Conservation (phyloP, 2,797 vertebrate species). For the Atherinosoma microstoma region DNA sequence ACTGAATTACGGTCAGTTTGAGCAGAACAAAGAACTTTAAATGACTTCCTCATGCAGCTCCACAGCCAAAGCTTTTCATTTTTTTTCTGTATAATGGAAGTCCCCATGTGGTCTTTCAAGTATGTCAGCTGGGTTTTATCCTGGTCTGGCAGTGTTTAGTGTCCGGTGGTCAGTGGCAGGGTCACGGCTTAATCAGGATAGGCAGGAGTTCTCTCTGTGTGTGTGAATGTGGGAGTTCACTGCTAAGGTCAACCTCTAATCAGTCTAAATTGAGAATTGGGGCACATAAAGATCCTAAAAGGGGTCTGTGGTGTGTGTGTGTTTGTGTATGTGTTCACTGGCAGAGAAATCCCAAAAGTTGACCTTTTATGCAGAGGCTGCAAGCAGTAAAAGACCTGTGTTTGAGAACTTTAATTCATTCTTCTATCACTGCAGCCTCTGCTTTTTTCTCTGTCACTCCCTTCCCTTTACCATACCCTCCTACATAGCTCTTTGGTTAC, state of each 20-base stretch:
- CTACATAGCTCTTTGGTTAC: neutral
- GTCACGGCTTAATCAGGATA: slow-evolving; percentile 73
- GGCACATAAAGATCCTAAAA: slow-evolving; percentile 40
- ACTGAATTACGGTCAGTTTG: slow-evolving; percentile 20
- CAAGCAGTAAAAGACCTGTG: slow-evolving; percentile 19
- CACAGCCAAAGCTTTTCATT: slow-evolving; percentile 18
- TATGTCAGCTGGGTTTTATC: slow-evolving; percentile 59
- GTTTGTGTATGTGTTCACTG: slow-evolving; percentile 19
- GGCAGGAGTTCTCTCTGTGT: slow-evolving; percentile 49
- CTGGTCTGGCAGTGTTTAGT: slow-evolving; percentile 76
- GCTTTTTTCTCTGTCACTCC: neutral
- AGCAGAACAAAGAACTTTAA: slow-evolving; percentile 55
- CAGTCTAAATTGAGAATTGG: slow-evolving; percentile 63
- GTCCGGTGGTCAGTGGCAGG: slow-evolving; percentile 74
- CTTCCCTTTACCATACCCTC: neutral
- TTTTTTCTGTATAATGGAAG: slow-evolving; percentile 35
- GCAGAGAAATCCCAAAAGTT: slow-evolving; percentile 11
- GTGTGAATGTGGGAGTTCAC: slow-evolving; percentile 51
- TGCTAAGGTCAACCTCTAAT: slow-evolving; percentile 73
- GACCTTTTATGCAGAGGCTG: slow-evolving; percentile 25
- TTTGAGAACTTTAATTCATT: slow-evolving; percentile 1
- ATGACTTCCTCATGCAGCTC: slow-evolving; percentile 69
- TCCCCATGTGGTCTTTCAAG: slow-evolving; percentile 57
- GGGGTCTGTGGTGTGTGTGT: slow-evolving; percentile 18
- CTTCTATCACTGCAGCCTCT: neutral